Conservation (phyloP, 2,113 vertebrate genomes). For the Eurystomus gularis region DNA sequence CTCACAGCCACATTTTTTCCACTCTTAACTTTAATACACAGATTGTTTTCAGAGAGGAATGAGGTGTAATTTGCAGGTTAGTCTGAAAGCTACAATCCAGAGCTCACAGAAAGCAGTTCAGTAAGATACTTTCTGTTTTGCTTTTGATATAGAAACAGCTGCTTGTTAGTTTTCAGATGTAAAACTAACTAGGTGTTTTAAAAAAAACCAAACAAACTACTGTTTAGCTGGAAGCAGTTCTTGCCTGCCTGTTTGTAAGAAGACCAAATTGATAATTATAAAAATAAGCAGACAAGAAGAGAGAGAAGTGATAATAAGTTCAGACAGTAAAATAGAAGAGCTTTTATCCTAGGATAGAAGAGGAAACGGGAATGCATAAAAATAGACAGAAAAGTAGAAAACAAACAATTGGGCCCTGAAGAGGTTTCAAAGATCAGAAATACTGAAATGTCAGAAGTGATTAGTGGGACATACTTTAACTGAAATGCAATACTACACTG, state of each 20-base stretch:
- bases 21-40: background rate
- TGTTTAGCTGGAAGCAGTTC: constrained; percentile 3
- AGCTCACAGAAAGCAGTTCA: background rate
- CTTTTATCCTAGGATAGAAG: background rate
- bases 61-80: background rate
- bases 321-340: constrained; percentile 28
- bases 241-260: background rate
- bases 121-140: background rate
- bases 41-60: background rate
- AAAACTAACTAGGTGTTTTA: background rate
- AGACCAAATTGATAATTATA: constrained; percentile 12
- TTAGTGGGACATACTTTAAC: background rate
- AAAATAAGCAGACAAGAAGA: background rate
- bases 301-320: constrained; percentile 19
- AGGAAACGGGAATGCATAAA: background rate
- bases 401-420: background rate
- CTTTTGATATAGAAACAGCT: background rate
- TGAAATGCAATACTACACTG: background rate
- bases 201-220: background rate
- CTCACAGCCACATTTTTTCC: background rate
- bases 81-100: background rate
- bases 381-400: background rate
- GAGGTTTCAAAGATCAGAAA: background rate
- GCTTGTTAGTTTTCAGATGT: constrained; percentile 2
- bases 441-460: background rate